Percentiles rank a stretch among this genome's conserved stretches.
These are phyloP conservation scores for Atrichornis clamosus DNA, from an alignment of 2,113 vertebrate species.

Conservation along the genomic window DNA sequence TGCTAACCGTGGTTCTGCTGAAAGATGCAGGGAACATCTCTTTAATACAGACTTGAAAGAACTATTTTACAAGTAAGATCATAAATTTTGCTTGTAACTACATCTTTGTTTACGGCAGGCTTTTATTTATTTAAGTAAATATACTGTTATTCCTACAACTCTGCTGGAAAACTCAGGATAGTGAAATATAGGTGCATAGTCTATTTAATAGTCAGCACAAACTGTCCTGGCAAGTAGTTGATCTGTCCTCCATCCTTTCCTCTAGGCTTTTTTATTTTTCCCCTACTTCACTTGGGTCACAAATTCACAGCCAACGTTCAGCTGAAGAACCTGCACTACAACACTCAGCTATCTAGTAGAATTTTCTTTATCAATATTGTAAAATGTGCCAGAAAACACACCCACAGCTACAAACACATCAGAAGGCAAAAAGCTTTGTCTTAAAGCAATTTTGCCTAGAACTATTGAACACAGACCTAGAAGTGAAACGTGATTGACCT, in stretches of 20 bases:
- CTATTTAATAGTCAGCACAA: background rate
- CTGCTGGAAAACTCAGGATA: background rate
- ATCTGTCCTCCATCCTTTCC: background rate
- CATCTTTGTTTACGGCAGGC: rapidly evolving
- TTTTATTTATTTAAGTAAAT: slow-evolving; percentile 14
- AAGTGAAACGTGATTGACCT: background rate
- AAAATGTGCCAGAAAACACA: background rate
- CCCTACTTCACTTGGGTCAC: background rate
- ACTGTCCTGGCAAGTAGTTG: background rate
- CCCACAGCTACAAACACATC: background rate
- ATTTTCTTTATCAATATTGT: background rate
- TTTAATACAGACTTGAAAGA: background rate
- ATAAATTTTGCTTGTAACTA: background rate
- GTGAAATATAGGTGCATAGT: background rate
- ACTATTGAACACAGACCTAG: background rate
- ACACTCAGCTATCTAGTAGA: background rate
- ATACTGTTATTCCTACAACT: background rate
- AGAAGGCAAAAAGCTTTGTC: background rate
- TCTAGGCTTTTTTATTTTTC: background rate
- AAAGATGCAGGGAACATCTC: background rate
- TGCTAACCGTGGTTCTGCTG: background rate
- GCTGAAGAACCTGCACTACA: background rate
- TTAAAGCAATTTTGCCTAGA: background rate
- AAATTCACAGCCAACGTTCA: background rate
- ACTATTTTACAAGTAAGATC: background rate